Base-by-base conservation (phyloP, 2,113 vertebrate genomes). In the Pelmatolapia mariae region DNA sequence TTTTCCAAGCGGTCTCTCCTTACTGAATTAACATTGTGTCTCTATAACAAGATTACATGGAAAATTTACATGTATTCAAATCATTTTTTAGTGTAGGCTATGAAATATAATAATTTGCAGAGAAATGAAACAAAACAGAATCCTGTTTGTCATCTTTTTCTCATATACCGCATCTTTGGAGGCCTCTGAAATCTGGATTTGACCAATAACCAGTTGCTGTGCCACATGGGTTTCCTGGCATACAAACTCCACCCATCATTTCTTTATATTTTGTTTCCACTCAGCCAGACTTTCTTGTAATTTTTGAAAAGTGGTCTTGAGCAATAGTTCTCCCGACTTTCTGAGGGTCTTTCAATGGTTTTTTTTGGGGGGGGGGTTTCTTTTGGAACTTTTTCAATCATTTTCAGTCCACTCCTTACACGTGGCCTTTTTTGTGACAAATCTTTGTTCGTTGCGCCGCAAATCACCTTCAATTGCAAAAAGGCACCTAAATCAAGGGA, bases 21-120 rank as follows among this genome's bases (percentile, higher is more conserved):
- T 66, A 66, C 19, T 5, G 33, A 66, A 66, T 66, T 66, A 22
- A 66, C 61, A 13, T 22, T 38, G 10, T 66, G 33, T 66, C 33
- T 66, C 33, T 66, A 22, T 66, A 66, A 66, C 33, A 22, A 38
- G 61, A 66, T 38, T 66, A 22, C 61, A 66, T 38, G 61, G 18
- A 12, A 36, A 66, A 66, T 5, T 36, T 12, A 63, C 19, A 66
- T 38, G 61, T 66, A 66, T 66, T 38, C 19, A 66, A 66, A 38
- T 38, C 2, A 13, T 38, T 66, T 63, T 66, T 66, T 66, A n/a
- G 33, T 66, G 10, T 71, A 71, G 12, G 12, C 8, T 15, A 71
- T 71, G 12, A 71, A 43, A 43, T 43, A 22, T 43, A 40, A 43
- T 40, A 71, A 71, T 15, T 71, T 43, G 2, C 38, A 24, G 66